phyloP scores from a whole-genome alignment of 1,140 invertebrate species.

The Araneus ventricosus region DNA sequence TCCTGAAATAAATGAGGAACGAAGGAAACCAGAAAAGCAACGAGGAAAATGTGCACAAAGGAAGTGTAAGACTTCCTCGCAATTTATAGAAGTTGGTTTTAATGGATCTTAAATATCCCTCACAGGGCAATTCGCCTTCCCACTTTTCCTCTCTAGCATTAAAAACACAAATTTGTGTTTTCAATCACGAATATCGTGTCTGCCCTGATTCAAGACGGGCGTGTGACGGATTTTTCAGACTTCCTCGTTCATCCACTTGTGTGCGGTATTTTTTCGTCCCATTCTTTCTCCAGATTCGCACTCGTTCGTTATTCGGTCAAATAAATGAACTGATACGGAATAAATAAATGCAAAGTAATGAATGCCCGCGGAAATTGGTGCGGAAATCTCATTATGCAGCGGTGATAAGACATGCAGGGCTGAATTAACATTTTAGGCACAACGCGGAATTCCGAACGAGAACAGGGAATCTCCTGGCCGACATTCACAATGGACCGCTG shows the following conservation, averaged over 20 bases:
- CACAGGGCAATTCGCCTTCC: neutral
- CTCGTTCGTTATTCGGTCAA: neutral
- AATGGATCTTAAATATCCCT: constrained; percentile 28
- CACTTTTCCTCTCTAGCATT: constrained; percentile 33
- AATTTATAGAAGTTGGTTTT: neutral
- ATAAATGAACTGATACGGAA: neutral
- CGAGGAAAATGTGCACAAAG: neutral
- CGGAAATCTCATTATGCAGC: neutral
- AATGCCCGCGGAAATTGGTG: neutral
- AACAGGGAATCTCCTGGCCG: neutral
- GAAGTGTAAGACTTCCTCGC: neutral
- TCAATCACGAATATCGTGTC: constrained; percentile 51
- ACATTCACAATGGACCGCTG: neutral
- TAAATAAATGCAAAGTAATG: neutral
- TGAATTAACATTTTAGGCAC: neutral
- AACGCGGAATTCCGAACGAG: neutral
- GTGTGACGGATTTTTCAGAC: constrained; percentile 28
- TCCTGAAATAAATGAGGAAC: neutral
- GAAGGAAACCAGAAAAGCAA: neutral
- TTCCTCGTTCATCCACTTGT: neutral
- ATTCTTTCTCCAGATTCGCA: neutral
- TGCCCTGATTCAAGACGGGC: constrained; percentile 43
- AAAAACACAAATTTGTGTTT: constrained; percentile 19
- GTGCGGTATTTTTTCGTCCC: neutral
- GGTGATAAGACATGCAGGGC: neutral